A percentile compares a stretch with the other conserved stretches of the same genome.
Evolutionary conservation across 2,113 vertebrate species (phyloP).

Genomic region (Dromaius novaehollandiae): DNA sequence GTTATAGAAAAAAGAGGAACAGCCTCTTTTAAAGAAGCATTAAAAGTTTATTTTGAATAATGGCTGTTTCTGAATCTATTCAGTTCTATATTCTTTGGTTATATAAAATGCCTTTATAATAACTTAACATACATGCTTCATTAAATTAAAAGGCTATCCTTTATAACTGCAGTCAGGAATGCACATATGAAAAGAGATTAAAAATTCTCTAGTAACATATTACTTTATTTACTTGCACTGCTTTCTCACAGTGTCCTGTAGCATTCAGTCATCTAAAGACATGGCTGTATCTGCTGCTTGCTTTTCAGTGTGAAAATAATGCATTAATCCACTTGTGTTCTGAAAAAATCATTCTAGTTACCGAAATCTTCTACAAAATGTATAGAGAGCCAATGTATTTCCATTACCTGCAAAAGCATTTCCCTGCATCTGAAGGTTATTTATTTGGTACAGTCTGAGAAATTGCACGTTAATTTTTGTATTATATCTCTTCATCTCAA

Average conservation of each 20-base stretch:
- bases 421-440: not conserved
- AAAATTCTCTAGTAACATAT: not conserved
- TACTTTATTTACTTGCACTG: rapidly evolving
- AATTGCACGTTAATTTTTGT: not conserved
- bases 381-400: not conserved
- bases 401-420: not conserved
- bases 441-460: not conserved
- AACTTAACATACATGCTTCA: not conserved
- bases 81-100: not conserved
- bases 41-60: not conserved
- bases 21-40: not conserved
- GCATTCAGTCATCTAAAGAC: not conserved
- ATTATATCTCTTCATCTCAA: not conserved
- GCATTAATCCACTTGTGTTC: not conserved
- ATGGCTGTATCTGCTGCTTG: not conserved
- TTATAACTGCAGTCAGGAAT: not conserved
- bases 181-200: not conserved
- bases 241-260: not conserved
- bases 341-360: not conserved
- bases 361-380: not conserved
- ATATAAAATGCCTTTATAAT: not conserved
- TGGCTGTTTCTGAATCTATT: not conserved
- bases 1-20: not conserved
- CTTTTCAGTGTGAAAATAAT: not conserved
- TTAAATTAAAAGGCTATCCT: not conserved